A percentile compares a stretch with the other conserved stretches of the same genome.
phyloP scores from a whole-genome alignment of 2,888 invertebrate genomes.

The Oxystoma pomonae region DNA sequence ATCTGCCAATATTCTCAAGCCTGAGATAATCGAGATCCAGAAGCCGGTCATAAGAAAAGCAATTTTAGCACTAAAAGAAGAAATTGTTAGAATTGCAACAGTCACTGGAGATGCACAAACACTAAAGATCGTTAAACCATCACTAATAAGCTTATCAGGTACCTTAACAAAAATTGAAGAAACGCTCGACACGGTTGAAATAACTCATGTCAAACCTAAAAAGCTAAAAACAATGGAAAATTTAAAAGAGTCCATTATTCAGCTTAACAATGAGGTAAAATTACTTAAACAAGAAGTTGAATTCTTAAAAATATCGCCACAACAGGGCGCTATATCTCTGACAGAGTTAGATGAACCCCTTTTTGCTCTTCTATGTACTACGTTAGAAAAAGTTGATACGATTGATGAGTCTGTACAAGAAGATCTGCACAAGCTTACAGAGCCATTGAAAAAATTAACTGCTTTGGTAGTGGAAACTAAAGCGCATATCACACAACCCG shows the following conservation, averaged over 20 bases:
- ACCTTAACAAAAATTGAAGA: conserved; percentile 15
- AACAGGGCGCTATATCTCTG: conserved; percentile 25
- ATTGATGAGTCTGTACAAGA: conserved; percentile 11
- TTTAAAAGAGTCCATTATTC: background rate
- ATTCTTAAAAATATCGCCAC: conserved; percentile 15
- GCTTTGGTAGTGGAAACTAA: conserved; percentile 14
- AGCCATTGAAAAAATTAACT: conserved; percentile 20
- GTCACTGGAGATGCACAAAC: conserved; percentile 13
- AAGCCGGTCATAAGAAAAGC: conserved; percentile 26
- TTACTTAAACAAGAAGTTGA: conserved; percentile 6
- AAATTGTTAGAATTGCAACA: conserved; percentile 18
- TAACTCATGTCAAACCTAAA: conserved; percentile 4
- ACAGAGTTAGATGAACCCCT: conserved; percentile 23
- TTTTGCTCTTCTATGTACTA: conserved; percentile 10
- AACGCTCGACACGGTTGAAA: conserved; percentile 12
- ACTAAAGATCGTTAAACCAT: conserved; percentile 13
- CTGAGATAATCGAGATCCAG: conserved; percentile 23
- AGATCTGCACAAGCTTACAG: conserved; percentile 16
- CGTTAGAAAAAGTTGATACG: conserved; percentile 9
- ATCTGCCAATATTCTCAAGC: conserved; percentile 17
- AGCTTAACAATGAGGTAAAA: background rate
- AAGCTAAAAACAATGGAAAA: background rate
- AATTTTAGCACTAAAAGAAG: conserved; percentile 23
- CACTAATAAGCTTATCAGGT: conserved; percentile 17
- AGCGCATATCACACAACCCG: conserved; percentile 10